Evolutionary conservation across 2,888 invertebrate species (phyloP), one percentile per base, ranked within the genome.

Genomic region (Limnephilus marmoratus): DNA sequence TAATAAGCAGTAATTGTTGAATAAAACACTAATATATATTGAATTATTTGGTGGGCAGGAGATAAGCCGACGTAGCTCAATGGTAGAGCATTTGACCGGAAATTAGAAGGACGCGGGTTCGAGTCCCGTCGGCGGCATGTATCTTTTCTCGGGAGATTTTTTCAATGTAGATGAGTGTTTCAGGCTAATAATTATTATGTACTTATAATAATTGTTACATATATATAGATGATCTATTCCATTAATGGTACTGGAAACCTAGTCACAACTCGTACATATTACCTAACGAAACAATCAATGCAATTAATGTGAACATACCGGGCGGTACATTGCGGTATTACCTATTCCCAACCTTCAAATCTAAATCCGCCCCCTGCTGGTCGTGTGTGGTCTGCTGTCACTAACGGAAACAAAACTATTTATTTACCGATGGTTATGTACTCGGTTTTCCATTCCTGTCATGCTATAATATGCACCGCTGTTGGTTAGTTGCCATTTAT

Each of bases 321-420:
- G 13, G 49, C 3, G 53, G 53, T n/a, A 24, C 2, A 68, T 24
- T 13, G 83, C 24, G 83, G 83, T 24, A 83, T 15, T 49, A 45
- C 45, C 45, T 45, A 49, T 34, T 37, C 18, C 37, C 37, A 83
- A 34, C 37, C 37, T 83, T 24, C 34, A 13, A 24, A 29, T 41
- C 85, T 29, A 86, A 86, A 86, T 45, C 87, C 87, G 87, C 87
- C 80, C 90, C 81, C 18, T 29, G 90, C 91, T 85, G 93, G 90
- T 90, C 93, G 93, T 90, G 93, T 89, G 91, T 82, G 93, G 93
- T 93, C 93, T 93, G 93, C 94, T 94, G 85, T 92, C 91, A 91
- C 53, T 90, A 31, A 90, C 37, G 41, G 90, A 90, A 90, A 90
- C 90, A 90, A 90, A 90, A 90, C 90, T 90, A 81, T 90, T 90